Conservation (phyloP, 2,888 invertebrate genomes). For the Drosophila bunnanda region DNA sequence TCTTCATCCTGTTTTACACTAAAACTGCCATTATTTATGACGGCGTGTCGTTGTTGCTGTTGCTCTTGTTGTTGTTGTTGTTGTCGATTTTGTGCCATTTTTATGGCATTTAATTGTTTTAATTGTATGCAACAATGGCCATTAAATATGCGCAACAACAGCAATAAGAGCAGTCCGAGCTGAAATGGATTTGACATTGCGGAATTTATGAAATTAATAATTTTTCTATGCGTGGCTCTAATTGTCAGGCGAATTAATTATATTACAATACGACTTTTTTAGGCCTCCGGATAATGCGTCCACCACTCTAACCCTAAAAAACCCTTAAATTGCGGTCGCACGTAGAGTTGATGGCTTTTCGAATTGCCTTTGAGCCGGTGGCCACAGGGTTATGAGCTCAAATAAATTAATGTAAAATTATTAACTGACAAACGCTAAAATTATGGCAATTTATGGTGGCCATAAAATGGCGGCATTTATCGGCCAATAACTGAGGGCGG, state of each 20-base stretch:
- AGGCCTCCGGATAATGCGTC: slow-evolving; percentile 6
- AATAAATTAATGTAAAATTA: slow-evolving; percentile 72
- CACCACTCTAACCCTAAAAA: slow-evolving; percentile 21
- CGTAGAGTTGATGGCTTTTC: slow-evolving; percentile 45
- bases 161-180: slow-evolving; percentile 19
- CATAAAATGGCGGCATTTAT: slow-evolving; percentile 45
- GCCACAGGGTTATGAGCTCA: slow-evolving; percentile 35
- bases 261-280: slow-evolving; percentile 39
- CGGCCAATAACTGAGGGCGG: slow-evolving; percentile 17
- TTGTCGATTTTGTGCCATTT: slow-evolving; percentile 50
- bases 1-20: slow-evolving; percentile 26
- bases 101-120: slow-evolving; percentile 74
- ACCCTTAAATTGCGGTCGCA: slow-evolving; percentile 33
- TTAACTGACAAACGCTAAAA: slow-evolving; percentile 67
- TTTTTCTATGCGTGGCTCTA: slow-evolving; percentile 34
- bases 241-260: slow-evolving; percentile 59
- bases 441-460: slow-evolving; percentile 56
- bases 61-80: slow-evolving; percentile 1
- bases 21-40: slow-evolving; percentile 67
- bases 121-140: slow-evolving; percentile 62
- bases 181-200: slow-evolving; percentile 58
- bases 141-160: slow-evolving; percentile 62
- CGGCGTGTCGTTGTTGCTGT: slow-evolving; percentile 23
- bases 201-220: slow-evolving; percentile 70
- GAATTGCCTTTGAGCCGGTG: slow-evolving; percentile 58